phyloP scores from a whole-genome alignment of 2,113 vertebrate genomes.

The Tupaia tana region DNA sequence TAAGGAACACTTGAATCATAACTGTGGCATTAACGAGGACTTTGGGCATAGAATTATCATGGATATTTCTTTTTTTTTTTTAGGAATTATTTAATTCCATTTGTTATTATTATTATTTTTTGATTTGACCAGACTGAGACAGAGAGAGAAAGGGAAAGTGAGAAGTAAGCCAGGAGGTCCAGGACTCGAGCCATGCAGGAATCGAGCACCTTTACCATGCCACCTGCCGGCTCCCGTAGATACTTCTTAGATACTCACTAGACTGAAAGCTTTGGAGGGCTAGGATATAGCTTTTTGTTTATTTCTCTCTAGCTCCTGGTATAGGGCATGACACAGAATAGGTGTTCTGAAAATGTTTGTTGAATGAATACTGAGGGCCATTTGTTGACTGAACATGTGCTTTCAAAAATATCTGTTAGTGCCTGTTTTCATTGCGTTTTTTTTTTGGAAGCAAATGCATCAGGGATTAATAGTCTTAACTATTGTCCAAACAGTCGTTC shows the following conservation, averaged over 20 bases:
- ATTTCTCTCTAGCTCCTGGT: not conserved
- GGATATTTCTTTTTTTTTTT: not conserved
- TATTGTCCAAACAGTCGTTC: not conserved
- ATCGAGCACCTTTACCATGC: too few relatives aligned
- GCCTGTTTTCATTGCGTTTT: constrained; percentile 15
- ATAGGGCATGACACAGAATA: not conserved
- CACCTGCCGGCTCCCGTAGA: too few relatives aligned
- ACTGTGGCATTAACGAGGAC: constrained; percentile 9
- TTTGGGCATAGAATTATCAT: not conserved
- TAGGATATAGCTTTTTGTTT: not conserved
- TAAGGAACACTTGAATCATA: not conserved
- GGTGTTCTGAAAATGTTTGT: not conserved
- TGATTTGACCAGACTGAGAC: too few relatives aligned
- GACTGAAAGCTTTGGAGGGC: not conserved
- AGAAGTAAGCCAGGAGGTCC: too few relatives aligned
- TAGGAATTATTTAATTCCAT: too few relatives aligned
- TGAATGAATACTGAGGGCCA: constrained; percentile 11
- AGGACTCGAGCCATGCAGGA: too few relatives aligned
- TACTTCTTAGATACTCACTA: not conserved
- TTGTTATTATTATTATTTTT: too few relatives aligned
- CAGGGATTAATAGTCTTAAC: not conserved
- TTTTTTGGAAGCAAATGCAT: not conserved
- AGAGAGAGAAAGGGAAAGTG: too few relatives aligned
- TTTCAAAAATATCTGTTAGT: constrained; percentile 4
- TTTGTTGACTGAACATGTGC: not conserved